Evolutionary conservation across 23 tunicate species (phyloP).

Genomic region (Phallusia fumigata): DNA sequence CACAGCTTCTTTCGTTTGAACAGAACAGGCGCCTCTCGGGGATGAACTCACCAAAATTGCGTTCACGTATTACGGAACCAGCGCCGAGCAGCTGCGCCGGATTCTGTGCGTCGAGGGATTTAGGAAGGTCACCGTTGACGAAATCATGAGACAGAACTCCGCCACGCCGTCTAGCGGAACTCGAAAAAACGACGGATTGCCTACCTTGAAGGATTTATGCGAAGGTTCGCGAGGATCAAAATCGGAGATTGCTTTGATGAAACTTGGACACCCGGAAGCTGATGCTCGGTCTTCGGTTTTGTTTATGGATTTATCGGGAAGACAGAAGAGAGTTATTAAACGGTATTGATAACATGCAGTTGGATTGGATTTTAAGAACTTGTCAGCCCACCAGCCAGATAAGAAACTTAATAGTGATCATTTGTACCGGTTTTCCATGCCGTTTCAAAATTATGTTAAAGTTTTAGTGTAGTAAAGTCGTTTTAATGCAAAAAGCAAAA

Average conservation of each 20-base stretch:
- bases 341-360: conserved; percentile 35
- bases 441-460: too few species aligned
- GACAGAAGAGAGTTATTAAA: conserved; percentile 21
- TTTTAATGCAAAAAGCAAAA: too few species aligned
- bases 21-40: conserved; percentile 11
- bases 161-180: background rate
- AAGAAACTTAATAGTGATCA: too few species aligned
- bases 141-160: conserved; percentile 43
- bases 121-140: conserved; percentile 17
- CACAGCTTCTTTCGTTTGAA: background rate
- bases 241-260: background rate
- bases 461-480: too few species aligned
- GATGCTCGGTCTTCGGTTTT: background rate
- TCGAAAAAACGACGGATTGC: background rate
- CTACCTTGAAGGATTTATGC: conserved; percentile 3
- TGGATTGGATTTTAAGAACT: too few species aligned
- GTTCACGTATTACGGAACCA: conserved; percentile 73
- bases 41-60: conserved; percentile 52
- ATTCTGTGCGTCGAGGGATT: conserved; percentile 52
- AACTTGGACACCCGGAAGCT: background rate
- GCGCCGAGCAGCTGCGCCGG: conserved; percentile 29
- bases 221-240: background rate
- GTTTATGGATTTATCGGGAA: conserved; percentile 21
- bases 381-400: too few species aligned
- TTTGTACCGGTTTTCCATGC: too few species aligned